Percentiles rank a stretch among this genome's conserved stretches.
These are phyloP conservation scores for Drosophila ficusphila DNA, from an alignment of 1,140 invertebrate genomes.

Conservation along the genomic window DNA sequence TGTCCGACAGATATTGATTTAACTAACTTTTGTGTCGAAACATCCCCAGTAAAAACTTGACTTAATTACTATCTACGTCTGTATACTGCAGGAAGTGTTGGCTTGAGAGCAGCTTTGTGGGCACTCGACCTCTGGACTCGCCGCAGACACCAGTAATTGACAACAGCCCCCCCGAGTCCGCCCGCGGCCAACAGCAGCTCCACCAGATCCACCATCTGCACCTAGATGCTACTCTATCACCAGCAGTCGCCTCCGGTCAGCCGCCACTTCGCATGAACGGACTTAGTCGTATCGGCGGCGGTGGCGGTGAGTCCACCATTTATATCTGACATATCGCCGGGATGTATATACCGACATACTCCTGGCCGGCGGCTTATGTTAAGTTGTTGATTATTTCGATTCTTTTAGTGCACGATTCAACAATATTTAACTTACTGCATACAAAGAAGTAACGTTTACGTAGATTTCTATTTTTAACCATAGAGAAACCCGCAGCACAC, in stretches of 20 bases:
- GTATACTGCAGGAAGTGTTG: slow-evolving; percentile 86
- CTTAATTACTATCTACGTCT: neutral
- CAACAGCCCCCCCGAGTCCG: slow-evolving; percentile 39
- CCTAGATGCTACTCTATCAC: slow-evolving; percentile 28
- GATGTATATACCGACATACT: neutral
- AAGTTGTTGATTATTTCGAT: slow-evolving; percentile 15
- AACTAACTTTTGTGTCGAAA: slow-evolving; percentile 12
- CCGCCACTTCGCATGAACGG: slow-evolving; percentile 76
- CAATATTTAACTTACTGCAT: neutral
- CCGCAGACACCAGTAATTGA: slow-evolving; percentile 91
- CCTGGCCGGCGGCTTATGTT: slow-evolving; percentile 3
- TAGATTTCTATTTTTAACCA: too few species aligned
- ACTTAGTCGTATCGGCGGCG: slow-evolving; percentile 73
- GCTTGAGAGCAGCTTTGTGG: slow-evolving; percentile 96
- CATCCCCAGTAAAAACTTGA: neutral
- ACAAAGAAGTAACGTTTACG: neutral
- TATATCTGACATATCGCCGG: slow-evolving; percentile 53
- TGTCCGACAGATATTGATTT: slow-evolving; percentile 51
- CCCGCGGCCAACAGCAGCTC: slow-evolving; percentile 25
- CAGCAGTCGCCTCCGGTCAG: slow-evolving; percentile 38
- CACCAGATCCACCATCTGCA: slow-evolving; percentile 32
- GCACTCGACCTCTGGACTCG: slow-evolving; percentile 92
- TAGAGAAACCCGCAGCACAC: too few species aligned
- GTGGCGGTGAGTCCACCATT: slow-evolving; percentile 83
- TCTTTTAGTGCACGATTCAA: neutral